These are phyloP conservation scores for Chloroclysta siterata DNA, from an alignment of 2,888 invertebrate genomes.

Conservation along the genomic window DNA sequence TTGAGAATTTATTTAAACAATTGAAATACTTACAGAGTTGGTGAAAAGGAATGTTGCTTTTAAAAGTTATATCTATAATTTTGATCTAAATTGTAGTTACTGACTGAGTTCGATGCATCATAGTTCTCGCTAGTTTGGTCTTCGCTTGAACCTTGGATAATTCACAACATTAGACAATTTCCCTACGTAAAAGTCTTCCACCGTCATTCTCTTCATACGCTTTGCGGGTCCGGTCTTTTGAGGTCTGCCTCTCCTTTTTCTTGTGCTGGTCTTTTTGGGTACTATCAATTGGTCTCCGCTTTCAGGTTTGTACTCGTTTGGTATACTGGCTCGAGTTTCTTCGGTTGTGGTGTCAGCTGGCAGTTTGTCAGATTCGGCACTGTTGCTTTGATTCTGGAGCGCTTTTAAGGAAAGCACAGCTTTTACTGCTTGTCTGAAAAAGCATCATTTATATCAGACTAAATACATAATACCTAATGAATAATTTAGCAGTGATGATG, in stretches of 20 bases:
- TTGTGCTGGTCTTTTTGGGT: slow-evolving; percentile 8
- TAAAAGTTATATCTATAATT: neutral
- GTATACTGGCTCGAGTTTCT: slow-evolving; percentile 4
- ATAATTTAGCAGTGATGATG: too few species aligned
- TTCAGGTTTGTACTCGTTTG: slow-evolving; percentile 14
- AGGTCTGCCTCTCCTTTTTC: slow-evolving; percentile 23
- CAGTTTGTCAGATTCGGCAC: neutral
- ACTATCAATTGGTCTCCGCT: slow-evolving; percentile 11
- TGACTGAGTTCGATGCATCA: neutral
- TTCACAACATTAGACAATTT: slow-evolving; percentile 21
- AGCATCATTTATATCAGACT: neutral
- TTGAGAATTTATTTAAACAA: slow-evolving; percentile 8
- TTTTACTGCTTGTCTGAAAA: slow-evolving; percentile 29
- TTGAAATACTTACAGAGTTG: neutral
- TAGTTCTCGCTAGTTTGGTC: neutral
- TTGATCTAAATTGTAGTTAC: neutral
- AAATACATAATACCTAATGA: too few species aligned
- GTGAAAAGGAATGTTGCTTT: neutral
- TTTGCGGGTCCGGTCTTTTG: slow-evolving; percentile 19
- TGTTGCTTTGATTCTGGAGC: neutral
- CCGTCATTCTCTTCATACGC: slow-evolving; percentile 12
- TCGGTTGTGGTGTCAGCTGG: neutral
- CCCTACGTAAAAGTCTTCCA: slow-evolving; percentile 22
- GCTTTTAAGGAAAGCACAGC: neutral
- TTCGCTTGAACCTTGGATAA: neutral